These are phyloP conservation scores for Actinia tenebrosa DNA, from an alignment of 64 coral and sea anemone genomes.

Conservation along the genomic window DNA sequence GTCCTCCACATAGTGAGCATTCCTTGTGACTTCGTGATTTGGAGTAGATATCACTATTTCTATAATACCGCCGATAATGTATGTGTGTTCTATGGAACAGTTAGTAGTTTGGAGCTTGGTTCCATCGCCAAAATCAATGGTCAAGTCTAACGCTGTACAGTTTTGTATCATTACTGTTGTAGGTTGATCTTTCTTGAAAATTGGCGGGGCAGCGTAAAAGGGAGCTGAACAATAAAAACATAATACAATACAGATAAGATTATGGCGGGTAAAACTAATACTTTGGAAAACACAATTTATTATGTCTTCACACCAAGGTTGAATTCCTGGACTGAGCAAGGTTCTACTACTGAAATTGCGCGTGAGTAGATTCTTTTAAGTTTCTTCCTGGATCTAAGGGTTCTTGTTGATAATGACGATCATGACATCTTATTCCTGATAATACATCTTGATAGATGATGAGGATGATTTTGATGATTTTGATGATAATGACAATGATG, in stretches of 20 bases:
- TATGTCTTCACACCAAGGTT: no score
- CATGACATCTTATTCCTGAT: no score
- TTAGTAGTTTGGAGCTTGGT: not conserved
- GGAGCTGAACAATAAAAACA: not conserved
- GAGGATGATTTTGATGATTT: no score
- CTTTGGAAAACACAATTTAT: no score
- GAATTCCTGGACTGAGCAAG: no score
- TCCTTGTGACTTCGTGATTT: constrained; percentile 16
- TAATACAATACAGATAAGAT: not conserved
- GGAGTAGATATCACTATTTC: constrained; percentile 26
- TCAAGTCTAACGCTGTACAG: constrained; percentile 19
- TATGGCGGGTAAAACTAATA: no score
- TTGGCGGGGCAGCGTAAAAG: not conserved
- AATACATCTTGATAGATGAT: no score
- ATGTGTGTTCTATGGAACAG: constrained; percentile 44
- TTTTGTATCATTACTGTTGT: not conserved
- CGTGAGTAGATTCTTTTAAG: no score
- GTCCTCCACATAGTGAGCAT: not conserved
- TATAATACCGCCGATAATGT: constrained; percentile 30
- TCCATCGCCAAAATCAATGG: constrained; percentile 52
- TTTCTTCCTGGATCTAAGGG: no score
- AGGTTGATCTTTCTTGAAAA: not conserved
- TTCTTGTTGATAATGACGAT: no score
- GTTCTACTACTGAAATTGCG: no score
- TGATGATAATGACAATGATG: no score